Evolutionary conservation across 2,888 invertebrate species (phyloP).

Genomic region (Cerastis rubricosa): DNA sequence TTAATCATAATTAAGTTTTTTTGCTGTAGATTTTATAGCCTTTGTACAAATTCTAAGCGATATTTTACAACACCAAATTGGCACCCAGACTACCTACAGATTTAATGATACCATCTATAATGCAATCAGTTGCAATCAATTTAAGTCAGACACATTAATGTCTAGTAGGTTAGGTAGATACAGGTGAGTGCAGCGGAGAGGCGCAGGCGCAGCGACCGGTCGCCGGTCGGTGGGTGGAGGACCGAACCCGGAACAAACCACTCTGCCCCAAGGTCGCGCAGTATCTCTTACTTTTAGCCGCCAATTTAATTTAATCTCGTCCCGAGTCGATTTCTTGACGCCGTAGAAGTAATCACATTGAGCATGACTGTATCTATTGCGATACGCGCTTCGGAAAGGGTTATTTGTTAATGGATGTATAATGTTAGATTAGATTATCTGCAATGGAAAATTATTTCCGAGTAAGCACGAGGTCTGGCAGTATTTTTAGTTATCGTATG

Average conservation of each 20-base stretch:
- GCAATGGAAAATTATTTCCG: slow-evolving; percentile 58
- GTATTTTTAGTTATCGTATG: slow-evolving; percentile 51
- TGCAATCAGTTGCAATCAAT: slow-evolving; percentile 54
- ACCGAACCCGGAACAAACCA: slow-evolving; percentile 86
- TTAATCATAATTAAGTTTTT: not conserved
- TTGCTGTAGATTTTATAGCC: not conserved
- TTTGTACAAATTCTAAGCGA: slow-evolving; percentile 4
- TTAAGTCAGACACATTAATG: slow-evolving; percentile 50
- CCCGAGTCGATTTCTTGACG: slow-evolving; percentile 60
- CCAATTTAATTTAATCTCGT: slow-evolving; percentile 70
- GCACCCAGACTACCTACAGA: slow-evolving; percentile 41
- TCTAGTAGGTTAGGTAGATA: slow-evolving; percentile 64
- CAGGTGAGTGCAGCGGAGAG: slow-evolving; percentile 70
- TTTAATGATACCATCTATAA: slow-evolving; percentile 39
- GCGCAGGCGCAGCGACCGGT: slow-evolving; percentile 79
- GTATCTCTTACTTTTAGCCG: slow-evolving; percentile 84
- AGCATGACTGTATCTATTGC: slow-evolving; percentile 61
- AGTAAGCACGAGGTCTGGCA: slow-evolving; percentile 38
- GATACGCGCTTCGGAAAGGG: slow-evolving; percentile 59
- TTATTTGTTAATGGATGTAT: slow-evolving; percentile 67
- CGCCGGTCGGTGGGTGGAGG: slow-evolving; percentile 74
- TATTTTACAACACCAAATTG: slow-evolving; percentile 25
- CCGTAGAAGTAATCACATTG: slow-evolving; percentile 66
- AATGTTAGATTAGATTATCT: slow-evolving; percentile 62
- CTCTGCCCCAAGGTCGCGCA: slow-evolving; percentile 83